Percentiles rank a stretch among this genome's conserved stretches.
Evolutionary conservation across 2,797 vertebrate genomes (phyloP).

Genomic region (Peromyscus attwateri): DNA sequence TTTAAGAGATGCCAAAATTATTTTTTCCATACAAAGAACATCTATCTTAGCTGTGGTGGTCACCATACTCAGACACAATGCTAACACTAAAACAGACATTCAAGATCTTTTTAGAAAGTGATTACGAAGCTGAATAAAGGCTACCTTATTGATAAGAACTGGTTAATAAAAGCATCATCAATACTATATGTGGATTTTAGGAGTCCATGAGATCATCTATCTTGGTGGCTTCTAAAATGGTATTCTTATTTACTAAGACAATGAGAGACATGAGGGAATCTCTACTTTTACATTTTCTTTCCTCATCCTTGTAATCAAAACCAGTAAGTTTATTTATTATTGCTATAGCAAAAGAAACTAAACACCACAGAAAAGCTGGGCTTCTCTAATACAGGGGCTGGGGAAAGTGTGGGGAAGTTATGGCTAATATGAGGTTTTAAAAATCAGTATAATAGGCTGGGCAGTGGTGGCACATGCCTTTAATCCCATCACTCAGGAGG

Average conservation of each 20-base stretch:
- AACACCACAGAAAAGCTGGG: background rate
- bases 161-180: background rate
- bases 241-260: background rate
- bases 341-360: background rate
- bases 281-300: slow-evolving; percentile 6
- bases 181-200: background rate
- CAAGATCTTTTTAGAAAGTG: background rate
- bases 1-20: slow-evolving; percentile 39
- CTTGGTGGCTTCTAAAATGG: background rate
- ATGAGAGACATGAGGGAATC: background rate
- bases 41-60: background rate
- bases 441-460: background rate
- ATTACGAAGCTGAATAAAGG: slow-evolving; percentile 12
- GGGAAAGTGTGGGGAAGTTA: background rate
- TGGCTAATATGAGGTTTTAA: background rate
- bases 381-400: background rate
- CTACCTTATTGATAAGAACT: background rate
- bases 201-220: background rate
- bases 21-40: slow-evolving; percentile 36
- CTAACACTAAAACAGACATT: slow-evolving; percentile 9
- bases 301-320: background rate
- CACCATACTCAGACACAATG: background rate
- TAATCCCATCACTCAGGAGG: no score
- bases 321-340: background rate
- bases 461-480: no score